These are phyloP conservation scores for Drosophila fuyamai DNA, from an alignment of 1,140 invertebrate genomes.

Conservation along the genomic window DNA sequence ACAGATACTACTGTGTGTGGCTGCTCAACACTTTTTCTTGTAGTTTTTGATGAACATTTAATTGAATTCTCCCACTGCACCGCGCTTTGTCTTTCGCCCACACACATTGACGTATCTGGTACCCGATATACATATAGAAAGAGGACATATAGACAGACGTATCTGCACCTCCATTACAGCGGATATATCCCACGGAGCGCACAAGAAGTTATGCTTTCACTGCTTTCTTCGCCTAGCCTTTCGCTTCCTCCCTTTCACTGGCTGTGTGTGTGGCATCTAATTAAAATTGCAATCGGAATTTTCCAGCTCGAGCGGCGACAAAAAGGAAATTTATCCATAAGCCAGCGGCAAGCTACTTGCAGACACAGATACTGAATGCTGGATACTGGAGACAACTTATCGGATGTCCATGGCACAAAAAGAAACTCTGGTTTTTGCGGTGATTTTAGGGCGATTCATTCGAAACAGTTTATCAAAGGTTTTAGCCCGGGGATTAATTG, in stretches of 20 bases:
- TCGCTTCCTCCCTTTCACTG: slow-evolving; percentile 2
- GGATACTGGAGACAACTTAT: slow-evolving; percentile 20
- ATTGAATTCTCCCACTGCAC: slow-evolving; percentile 71
- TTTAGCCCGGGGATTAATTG: slow-evolving; percentile 1
- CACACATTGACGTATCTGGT: slow-evolving; percentile 30
- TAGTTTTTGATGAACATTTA: slow-evolving; percentile 83
- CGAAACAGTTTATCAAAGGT: slow-evolving; percentile 22
- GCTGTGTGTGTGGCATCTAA: slow-evolving; percentile 52
- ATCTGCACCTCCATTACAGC: slow-evolving; percentile 7
- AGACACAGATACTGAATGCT: slow-evolving; percentile 12
- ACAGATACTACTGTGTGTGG: slow-evolving; percentile 35
- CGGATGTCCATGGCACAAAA: slow-evolving; percentile 10
- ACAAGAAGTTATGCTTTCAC: slow-evolving; percentile 52
- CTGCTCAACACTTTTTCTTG: slow-evolving; percentile 66
- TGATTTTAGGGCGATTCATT: slow-evolving; percentile 2
- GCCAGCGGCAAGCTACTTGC: slow-evolving; percentile 25
- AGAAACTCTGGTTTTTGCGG: neutral
- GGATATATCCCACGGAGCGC: neutral
- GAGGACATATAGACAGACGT: slow-evolving; percentile 4
- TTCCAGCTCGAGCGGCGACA: slow-evolving; percentile 43
- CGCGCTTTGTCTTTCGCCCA: slow-evolving; percentile 53
- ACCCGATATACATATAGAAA: slow-evolving; percentile 5
- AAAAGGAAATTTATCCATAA: slow-evolving; percentile 42
- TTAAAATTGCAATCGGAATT: slow-evolving; percentile 74
- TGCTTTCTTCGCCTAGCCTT: slow-evolving; percentile 5